These are phyloP conservation scores for Apodemia mormo DNA, from an alignment of 2,888 invertebrate genomes.

Conservation along the genomic window DNA sequence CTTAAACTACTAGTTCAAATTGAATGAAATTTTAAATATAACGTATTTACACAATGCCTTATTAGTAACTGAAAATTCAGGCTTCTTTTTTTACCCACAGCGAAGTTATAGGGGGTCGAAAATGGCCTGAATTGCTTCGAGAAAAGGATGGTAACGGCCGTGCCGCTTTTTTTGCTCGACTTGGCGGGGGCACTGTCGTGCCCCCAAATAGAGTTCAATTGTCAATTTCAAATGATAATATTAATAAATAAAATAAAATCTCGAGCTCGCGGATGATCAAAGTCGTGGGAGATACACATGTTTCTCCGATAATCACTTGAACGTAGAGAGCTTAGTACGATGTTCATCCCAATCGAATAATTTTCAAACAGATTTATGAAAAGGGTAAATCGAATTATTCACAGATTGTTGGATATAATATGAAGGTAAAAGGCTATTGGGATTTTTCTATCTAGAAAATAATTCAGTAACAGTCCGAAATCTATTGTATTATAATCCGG, in stretches of 20 bases:
- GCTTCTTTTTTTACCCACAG: too few species aligned
- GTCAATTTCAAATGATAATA: too few species aligned
- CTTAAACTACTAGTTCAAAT: too few species aligned
- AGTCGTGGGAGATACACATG: not conserved
- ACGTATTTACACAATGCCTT: too few species aligned
- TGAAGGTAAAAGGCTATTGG: not conserved
- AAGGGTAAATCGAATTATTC: conserved; percentile 1
- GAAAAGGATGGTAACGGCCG: too few species aligned
- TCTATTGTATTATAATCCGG: not conserved
- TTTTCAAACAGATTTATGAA: not conserved
- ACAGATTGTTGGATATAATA: not conserved
- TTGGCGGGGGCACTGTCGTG: too few species aligned
- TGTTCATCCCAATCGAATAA: not conserved
- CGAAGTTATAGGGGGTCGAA: too few species aligned
- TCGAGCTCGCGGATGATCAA: not conserved
- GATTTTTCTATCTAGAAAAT: not conserved
- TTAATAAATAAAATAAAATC: not conserved
- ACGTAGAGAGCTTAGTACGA: not conserved
- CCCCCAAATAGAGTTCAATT: too few species aligned
- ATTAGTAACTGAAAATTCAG: too few species aligned
- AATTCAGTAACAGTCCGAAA: not conserved
- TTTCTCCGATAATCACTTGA: not conserved
- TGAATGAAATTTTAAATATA: too few species aligned
- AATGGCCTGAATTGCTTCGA: too few species aligned
- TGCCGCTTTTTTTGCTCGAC: too few species aligned